Evolutionary conservation across 2,797 vertebrate genomes (phyloP), one percentile per base, ranked within the genome.

Genomic region (Loriculus beryllinus): DNA sequence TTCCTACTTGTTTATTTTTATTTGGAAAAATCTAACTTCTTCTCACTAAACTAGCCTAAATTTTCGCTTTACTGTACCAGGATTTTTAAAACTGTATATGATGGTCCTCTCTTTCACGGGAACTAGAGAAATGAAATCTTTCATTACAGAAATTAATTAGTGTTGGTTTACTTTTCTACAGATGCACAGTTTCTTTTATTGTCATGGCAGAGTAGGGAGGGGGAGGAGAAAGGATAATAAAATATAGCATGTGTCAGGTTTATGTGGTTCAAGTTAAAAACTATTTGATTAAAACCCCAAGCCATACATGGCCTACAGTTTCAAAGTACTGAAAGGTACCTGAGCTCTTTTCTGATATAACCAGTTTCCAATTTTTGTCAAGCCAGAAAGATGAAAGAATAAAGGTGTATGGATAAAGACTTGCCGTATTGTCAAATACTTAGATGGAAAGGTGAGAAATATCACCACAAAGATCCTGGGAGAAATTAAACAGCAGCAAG

Each of bases 91-190:
- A 85, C 75, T 88, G 9, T 59, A 31, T 59, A 33, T 88, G 71
- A 86, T 1, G 0, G 35, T 85, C 47, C 69, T 92, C 94, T 95
- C 80, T 52, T 95, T 68, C 60, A 69, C 43, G 82, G 71, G 45
- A 86, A 83, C 77, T 93, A 95, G 82, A 93, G 75, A 94, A 92
- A 75, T 72, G 40, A 95, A 96, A 95, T 28, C 29, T 59, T 94
- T 84, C 51, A 80, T 88, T 96, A 74, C 29, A 95, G 43, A 96
- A 95, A 95, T 96, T 96, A 96, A 94, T 96, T 91, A 91, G 31
- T 69, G 77, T 85, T 31, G 3, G 13, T 56, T 90, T 88, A 72
- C 59, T 93, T 85, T 91, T 89, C 57, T 76, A 48, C 75, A 93
- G 89, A 96, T 93, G 83, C 68, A 81, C 71, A 83, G 82, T 95